Evolutionary conservation across 2,113 vertebrate species (phyloP), one percentile per base, ranked within the genome.

Genomic region (Nymphicus hollandicus): DNA sequence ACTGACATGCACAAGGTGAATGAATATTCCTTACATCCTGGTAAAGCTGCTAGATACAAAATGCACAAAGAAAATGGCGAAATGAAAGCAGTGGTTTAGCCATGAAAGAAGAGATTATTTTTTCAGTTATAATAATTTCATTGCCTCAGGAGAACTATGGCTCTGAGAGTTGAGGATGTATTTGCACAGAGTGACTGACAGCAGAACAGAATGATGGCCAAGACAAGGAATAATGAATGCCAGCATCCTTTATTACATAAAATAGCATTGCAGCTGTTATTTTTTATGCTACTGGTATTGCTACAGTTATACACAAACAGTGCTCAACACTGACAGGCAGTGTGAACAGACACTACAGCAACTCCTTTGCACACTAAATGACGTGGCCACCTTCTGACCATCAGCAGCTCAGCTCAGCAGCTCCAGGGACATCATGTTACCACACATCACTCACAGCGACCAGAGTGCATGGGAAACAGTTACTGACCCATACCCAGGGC

Each of bases 401-500:
- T 11, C 53, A 44, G 33, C 71, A 72, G 15, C 27, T 69, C 52
- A 83, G 47, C 74, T 61, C 63, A 58, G 49, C 60, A 81, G 17
- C 22, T 18, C 63, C 35, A 7, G 58, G 33, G 35, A 31, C 68
- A 22, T 22, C 35, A 29, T 0, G 0, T 2, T 63, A 17, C 18
- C 17, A 6, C 3, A 4, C 13, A 9, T 11, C 50, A 13, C 47
- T 33, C 27, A 9, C 1, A 1, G 55, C 10, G 31, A 70, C 17
- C 49, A 4, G 55, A 35, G 33, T 1, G 14, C 13, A 7, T 18
- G 17, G 35, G 19, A 82, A 35, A 17, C 7, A 4, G 2, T 17
- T 55, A 20, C 53, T 35, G 35, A 44, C 23, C 17, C 0, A 0
- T 10, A 55, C 15, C 16, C 33, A 11, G 27, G 22, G 15, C 28